Evolutionary conservation across 2,113 vertebrate genomes (phyloP), one percentile per base, ranked within the genome.

Genomic region (Callipepla californica): DNA sequence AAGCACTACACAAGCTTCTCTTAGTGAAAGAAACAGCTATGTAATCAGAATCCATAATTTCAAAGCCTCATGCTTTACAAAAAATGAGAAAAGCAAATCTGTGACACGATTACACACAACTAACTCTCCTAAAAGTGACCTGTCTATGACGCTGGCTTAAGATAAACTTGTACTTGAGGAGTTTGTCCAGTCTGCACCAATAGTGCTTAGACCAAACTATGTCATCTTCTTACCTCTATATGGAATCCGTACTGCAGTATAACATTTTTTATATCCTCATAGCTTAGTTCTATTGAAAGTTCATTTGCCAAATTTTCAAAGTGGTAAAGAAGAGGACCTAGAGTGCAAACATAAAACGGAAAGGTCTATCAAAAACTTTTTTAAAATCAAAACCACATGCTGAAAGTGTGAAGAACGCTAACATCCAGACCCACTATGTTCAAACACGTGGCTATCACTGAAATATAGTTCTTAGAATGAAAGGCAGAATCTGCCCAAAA

Each of bases 291-390:
- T 95, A 99, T 98, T 70, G 99, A 99, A 90, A 99, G 98, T 96
- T 99, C 99, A 92, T 99, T 99, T 95, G 99, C 99, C 98, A 99
- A 97, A 95, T 99, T 99, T 97, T 99, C 99, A 97, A 99, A 99
- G 95, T 99, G 99, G 96, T 99, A 99, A 62, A 99, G 97, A 48
- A 99, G 98, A 59, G 99, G 99, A 91, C 99, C 99, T 99, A 87
- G 25, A 90, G 87, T 40, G 95, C 65, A 95, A 92, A 90, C 40
- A 96, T 32, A 89, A 16, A 93, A 87, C 1, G 9, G 21, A 91
- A 83, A 73, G 1, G 1, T 7, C 40, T 77, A 50, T 73, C 9
- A 89, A 82, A 89, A 40, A 22, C 4, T 2, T 45, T 23, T 51
- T n/a, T 50, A 58, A 92, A 81, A 79, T 32, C 23, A 26, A 25